Percentiles rank a stretch among this genome's conserved stretches.
phyloP scores from a whole-genome alignment of 2,888 invertebrate species.

The Prosopocoilus inquinatus region DNA sequence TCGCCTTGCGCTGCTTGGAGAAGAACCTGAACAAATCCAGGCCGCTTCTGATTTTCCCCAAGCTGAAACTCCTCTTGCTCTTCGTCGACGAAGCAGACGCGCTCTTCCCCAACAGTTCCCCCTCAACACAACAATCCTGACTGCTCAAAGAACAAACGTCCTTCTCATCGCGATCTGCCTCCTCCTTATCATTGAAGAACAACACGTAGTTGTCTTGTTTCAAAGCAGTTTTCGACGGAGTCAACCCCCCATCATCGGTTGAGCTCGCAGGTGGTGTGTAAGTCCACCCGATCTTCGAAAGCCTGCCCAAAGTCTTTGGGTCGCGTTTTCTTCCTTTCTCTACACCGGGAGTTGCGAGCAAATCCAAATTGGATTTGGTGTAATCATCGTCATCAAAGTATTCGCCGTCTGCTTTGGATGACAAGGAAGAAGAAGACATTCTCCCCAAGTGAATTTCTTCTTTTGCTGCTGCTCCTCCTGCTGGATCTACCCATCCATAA shows the following conservation, averaged over 20 bases:
- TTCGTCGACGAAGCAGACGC: slow-evolving; percentile 5
- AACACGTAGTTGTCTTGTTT: slow-evolving; percentile 13
- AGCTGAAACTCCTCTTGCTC: slow-evolving; percentile 13
- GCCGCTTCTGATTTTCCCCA: slow-evolving; percentile 16
- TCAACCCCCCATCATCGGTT: background rate
- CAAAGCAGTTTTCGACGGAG: slow-evolving; percentile 9
- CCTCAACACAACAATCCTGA: background rate
- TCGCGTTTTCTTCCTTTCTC: background rate
- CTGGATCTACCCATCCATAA: slow-evolving; percentile 9
- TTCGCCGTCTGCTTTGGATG: slow-evolving; percentile 8
- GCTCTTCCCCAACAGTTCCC: slow-evolving; percentile 1
- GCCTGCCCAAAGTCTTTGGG: slow-evolving; percentile 6
- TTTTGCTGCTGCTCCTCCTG: background rate
- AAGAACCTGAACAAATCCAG: slow-evolving; percentile 17
- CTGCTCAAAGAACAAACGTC: slow-evolving; percentile 12
- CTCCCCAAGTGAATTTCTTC: background rate
- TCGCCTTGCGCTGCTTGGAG: slow-evolving; percentile 3
- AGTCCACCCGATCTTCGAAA: slow-evolving; percentile 20
- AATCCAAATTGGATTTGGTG: slow-evolving; percentile 10
- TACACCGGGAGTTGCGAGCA: background rate
- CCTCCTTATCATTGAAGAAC: slow-evolving; percentile 13
- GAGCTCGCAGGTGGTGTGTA: slow-evolving; percentile 12
- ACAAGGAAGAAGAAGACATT: too few species aligned
- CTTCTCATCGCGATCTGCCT: slow-evolving; percentile 8
- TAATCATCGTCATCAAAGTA: slow-evolving; percentile 19